These are phyloP conservation scores for Drosophila aff. DNA, from an alignment of 1,140 invertebrate species.

Conservation along the genomic window DNA sequence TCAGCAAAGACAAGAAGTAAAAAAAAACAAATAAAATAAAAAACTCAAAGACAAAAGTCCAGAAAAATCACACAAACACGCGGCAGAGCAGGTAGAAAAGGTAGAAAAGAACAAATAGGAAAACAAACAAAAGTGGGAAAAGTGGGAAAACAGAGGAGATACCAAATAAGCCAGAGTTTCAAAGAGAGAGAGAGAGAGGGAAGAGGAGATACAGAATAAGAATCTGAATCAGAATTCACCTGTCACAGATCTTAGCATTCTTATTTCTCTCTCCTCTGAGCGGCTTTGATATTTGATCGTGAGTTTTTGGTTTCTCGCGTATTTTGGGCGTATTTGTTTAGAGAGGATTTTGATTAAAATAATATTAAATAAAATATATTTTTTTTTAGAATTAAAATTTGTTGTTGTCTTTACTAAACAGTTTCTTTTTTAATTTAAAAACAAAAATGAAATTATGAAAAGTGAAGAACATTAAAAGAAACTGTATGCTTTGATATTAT, in stretches of 20 bases:
- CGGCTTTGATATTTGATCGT: conserved; percentile 36
- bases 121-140: conserved; percentile 42
- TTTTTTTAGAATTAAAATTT: not conserved
- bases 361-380: too few species aligned
- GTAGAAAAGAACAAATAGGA: conserved; percentile 42
- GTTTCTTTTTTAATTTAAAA: not conserved
- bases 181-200: not conserved
- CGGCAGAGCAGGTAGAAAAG: conserved; percentile 42
- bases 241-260: conserved; percentile 34
- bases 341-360: not conserved
- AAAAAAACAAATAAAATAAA: conserved; percentile 8
- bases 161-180: conserved; percentile 17
- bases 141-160: conserved; percentile 17
- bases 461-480: not conserved
- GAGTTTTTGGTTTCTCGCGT: conserved; percentile 23
- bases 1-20: conserved; percentile 37
- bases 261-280: conserved; percentile 10
- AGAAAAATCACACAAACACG: conserved; percentile 42
- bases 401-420: not conserved
- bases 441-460: too few species aligned
- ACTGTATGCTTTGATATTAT: not conserved
- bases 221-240: conserved; percentile 50
- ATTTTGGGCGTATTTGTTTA: not conserved
- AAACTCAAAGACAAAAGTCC: conserved; percentile 33
- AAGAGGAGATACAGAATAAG: not conserved